Evolutionary conservation across 2,797 vertebrate genomes (phyloP).

Genomic region (Potorous gilbertii): DNA sequence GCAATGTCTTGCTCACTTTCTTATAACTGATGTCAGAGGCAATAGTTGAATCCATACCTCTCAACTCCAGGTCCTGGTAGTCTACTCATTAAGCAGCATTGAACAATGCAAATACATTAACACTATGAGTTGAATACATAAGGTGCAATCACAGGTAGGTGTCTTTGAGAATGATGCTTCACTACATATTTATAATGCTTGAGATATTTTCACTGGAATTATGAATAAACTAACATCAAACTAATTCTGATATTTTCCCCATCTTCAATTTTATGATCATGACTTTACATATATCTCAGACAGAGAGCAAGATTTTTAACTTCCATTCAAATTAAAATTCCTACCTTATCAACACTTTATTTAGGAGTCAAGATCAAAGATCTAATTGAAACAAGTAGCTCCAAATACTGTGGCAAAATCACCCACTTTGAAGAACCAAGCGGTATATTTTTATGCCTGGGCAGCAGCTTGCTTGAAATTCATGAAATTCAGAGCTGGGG

Average conservation of each 20-base stretch:
- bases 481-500: background rate
- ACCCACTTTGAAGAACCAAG: accelerated
- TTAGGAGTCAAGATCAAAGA: constrained; percentile 15
- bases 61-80: background rate
- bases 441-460: background rate
- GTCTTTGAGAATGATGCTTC: background rate
- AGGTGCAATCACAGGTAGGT: background rate
- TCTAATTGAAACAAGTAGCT: constrained; percentile 45
- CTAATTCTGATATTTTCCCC: constrained; percentile 29
- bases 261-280: constrained; percentile 19
- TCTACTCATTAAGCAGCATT: background rate
- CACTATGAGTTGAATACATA: background rate
- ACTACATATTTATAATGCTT: background rate
- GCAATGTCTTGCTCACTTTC: background rate
- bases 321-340: constrained; percentile 54
- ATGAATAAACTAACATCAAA: constrained; percentile 36
- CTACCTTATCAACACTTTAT: background rate
- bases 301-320: constrained; percentile 14
- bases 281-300: constrained; percentile 18
- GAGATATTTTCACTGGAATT: constrained; percentile 36
- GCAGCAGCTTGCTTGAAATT: constrained; percentile 6
- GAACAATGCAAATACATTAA: background rate
- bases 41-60: background rate
- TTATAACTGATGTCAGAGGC: background rate
- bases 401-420: background rate